Evolutionary conservation across 2,113 vertebrate species (phyloP).

Genomic region (Callocephalon fimbriatum): DNA sequence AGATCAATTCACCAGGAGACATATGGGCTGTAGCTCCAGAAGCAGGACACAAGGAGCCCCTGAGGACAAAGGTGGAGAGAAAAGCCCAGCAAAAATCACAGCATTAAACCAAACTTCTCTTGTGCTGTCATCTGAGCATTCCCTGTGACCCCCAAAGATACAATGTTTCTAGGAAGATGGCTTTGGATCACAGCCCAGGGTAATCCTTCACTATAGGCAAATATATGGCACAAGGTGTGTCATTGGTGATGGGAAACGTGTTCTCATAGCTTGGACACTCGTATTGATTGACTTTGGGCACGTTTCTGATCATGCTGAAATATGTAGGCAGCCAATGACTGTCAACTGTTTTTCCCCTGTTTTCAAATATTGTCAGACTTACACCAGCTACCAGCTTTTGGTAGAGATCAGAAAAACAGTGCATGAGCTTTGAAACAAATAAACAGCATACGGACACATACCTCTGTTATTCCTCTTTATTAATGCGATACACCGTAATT

Average conservation of each 20-base stretch:
- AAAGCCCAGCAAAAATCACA: neutral
- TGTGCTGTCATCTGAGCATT: neutral
- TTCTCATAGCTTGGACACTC: neutral
- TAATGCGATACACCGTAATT: neutral
- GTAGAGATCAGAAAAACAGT: neutral
- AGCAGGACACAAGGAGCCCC: neutral
- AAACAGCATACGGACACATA: neutral
- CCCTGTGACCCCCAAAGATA: neutral
- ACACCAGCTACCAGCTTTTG: neutral
- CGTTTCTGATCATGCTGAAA: neutral
- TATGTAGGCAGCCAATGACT: neutral
- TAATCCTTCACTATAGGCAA: neutral
- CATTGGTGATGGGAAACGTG: neutral
- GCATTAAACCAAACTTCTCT: neutral
- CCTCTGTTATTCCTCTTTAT: neutral
- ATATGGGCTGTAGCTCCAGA: accelerated
- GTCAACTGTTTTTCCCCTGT: accelerated
- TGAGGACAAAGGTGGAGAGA: neutral
- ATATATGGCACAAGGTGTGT: neutral
- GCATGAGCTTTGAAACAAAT: neutral
- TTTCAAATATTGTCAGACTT: neutral
- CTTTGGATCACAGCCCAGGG: neutral
- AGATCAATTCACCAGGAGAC: accelerated
- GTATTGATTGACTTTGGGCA: neutral
- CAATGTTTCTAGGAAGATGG: neutral